Percentiles rank a stretch among this genome's conserved stretches.
phyloP scores from a whole-genome alignment of 2,797 vertebrate genomes.

The Chromis chromis region DNA sequence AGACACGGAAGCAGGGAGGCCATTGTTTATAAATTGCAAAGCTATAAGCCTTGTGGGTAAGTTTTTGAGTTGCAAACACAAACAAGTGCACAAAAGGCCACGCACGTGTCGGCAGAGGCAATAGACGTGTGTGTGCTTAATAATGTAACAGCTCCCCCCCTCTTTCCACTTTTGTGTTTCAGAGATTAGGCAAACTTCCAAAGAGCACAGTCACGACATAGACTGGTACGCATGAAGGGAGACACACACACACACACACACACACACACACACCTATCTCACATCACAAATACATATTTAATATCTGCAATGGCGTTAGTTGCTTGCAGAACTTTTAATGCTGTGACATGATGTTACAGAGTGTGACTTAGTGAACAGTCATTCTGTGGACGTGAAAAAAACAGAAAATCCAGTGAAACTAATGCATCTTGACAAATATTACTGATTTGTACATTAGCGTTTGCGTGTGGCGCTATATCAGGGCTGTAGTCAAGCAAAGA shows the following conservation, averaged over 20 bases:
- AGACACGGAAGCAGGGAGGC: slow-evolving; percentile 14
- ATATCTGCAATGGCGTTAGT: slow-evolving; percentile 13
- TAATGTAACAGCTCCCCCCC: slow-evolving; percentile 69
- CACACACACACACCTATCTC: slow-evolving; percentile 13
- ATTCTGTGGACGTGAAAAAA: neutral
- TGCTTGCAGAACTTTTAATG: slow-evolving; percentile 40
- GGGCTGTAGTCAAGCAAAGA: too few species aligned
- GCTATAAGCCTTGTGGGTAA: slow-evolving; percentile 26
- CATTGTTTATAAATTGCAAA: slow-evolving; percentile 21
- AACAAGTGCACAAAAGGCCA: slow-evolving; percentile 57
- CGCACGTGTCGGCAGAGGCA: slow-evolving; percentile 58
- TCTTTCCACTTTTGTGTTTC: slow-evolving; percentile 71
- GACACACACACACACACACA: slow-evolving; percentile 1
- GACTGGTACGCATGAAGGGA: slow-evolving; percentile 43
- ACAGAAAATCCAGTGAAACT: slow-evolving; percentile 8
- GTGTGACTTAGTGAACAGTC: neutral
- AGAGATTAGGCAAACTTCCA: slow-evolving; percentile 67
- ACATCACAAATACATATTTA: slow-evolving; percentile 45
- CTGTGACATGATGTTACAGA: too few species aligned
- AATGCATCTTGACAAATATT: neutral
- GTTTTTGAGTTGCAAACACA: slow-evolving; percentile 55
- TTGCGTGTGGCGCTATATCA: neutral
- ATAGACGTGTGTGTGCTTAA: slow-evolving; percentile 61
- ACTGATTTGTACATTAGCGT: slow-evolving; percentile 10
- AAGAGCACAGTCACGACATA: slow-evolving; percentile 49